Evolutionary conservation across 2,113 vertebrate genomes (phyloP).

Genomic region (Ceyx melanurus): DNA sequence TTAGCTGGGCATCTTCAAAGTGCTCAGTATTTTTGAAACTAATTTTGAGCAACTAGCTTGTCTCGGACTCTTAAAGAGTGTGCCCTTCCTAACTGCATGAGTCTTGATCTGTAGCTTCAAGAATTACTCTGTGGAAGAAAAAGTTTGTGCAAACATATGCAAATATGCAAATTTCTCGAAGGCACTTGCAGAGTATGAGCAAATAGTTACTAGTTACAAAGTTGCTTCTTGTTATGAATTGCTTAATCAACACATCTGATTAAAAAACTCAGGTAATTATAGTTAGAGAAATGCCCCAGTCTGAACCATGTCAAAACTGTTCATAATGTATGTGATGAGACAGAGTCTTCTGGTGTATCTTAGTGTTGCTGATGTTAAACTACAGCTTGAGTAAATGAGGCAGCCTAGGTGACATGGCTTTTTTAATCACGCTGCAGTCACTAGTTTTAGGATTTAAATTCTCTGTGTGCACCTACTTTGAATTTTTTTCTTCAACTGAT

Average conservation of each 20-base stretch:
- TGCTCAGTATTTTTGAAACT: not conserved
- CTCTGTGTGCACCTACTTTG: fast-evolving
- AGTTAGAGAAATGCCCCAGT: not conserved
- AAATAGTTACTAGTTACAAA: not conserved
- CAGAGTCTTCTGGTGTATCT: not conserved
- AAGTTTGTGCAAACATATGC: fast-evolving
- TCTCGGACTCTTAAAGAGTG: not conserved
- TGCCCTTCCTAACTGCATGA: not conserved
- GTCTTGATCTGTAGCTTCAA: not conserved
- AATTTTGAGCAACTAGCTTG: not conserved
- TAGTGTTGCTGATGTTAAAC: not conserved
- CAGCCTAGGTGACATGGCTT: not conserved
- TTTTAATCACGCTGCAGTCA: not conserved
- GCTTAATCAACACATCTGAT: fast-evolving
- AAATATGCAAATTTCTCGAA: not conserved
- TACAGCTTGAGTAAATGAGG: not conserved
- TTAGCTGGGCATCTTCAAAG: not conserved
- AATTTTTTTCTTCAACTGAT: not conserved
- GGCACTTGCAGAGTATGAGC: not conserved
- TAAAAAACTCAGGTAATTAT: not conserved
- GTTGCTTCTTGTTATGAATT: not conserved
- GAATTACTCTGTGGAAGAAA: not conserved
- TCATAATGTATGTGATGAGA: not conserved
- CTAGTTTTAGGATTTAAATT: not conserved
- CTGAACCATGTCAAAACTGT: not conserved